Percentiles rank a stretch among this genome's conserved stretches.
Evolutionary conservation across 2,797 vertebrate genomes (phyloP).

Genomic region (Steatocranus sp.): DNA sequence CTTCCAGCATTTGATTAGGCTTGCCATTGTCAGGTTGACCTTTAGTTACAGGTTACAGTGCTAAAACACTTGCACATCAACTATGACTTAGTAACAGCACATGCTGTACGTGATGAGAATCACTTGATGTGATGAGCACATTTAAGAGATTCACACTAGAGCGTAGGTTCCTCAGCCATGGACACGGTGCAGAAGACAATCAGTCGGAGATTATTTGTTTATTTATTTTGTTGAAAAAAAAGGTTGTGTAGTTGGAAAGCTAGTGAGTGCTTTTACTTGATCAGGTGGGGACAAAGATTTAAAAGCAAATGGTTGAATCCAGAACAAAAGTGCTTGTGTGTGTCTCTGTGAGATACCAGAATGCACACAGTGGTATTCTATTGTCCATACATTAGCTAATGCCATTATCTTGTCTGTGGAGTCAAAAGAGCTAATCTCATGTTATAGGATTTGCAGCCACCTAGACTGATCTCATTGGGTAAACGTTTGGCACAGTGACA

Average conservation of each 20-base stretch:
- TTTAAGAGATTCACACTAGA: slow-evolving; percentile 29
- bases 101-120: slow-evolving; percentile 44
- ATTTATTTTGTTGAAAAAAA: not conserved
- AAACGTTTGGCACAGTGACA: slow-evolving; percentile 70
- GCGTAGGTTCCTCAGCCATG: slow-evolving; percentile 9
- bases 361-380: slow-evolving; percentile 60
- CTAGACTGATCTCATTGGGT: slow-evolving; percentile 74
- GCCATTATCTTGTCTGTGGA: slow-evolving; percentile 76
- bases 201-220: not conserved
- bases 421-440: slow-evolving; percentile 75
- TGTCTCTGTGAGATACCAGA: slow-evolving; percentile 45
- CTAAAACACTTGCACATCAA: slow-evolving; percentile 54
- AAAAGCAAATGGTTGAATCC: slow-evolving; percentile 21
- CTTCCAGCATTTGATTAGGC: slow-evolving; percentile 48
- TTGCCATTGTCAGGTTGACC: slow-evolving; percentile 54
- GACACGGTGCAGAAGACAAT: not conserved
- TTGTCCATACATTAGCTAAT: slow-evolving; percentile 78
- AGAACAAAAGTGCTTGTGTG: slow-evolving; percentile 43
- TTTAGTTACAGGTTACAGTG: slow-evolving; percentile 42
- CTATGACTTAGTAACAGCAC: slow-evolving; percentile 50
- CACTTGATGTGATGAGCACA: slow-evolving; percentile 2
- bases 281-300: slow-evolving; percentile 17
- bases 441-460: slow-evolving; percentile 77
- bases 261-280: slow-evolving; percentile 3
- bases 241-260: not conserved